Conservation (phyloP, 2,797 vertebrate species). For the Malacoctenus gilli region DNA sequence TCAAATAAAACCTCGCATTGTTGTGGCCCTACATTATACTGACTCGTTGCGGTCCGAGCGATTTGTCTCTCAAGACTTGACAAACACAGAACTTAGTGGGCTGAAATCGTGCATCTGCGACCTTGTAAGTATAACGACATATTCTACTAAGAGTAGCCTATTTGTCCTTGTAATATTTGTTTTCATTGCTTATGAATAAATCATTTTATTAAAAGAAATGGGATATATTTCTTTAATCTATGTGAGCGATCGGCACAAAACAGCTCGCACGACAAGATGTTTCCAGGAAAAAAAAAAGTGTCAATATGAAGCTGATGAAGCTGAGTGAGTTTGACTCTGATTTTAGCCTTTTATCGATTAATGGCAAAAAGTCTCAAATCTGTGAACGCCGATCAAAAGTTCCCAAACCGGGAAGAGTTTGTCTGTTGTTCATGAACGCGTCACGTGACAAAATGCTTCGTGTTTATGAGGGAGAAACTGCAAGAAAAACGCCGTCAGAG, state of each 20-base stretch:
- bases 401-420: too few relatives aligned
- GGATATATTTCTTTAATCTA: slow-evolving; percentile 19
- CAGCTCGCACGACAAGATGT: not conserved
- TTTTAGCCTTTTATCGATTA: too few relatives aligned
- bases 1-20: slow-evolving; percentile 61
- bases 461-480: too few relatives aligned
- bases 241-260: not conserved
- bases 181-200: slow-evolving; percentile 71
- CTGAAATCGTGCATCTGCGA: slow-evolving; percentile 36
- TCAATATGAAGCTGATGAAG: too few relatives aligned
- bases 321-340: too few relatives aligned
- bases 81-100: slow-evolving; percentile 41
- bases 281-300: too few relatives aligned
- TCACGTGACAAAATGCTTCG: too few relatives aligned
- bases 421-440: too few relatives aligned
- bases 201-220: slow-evolving; percentile 66
- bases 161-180: slow-evolving; percentile 70
- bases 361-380: too few relatives aligned
- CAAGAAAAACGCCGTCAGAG: too few relatives aligned
- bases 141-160: slow-evolving; percentile 63
- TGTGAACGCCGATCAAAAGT: too few relatives aligned
- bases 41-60: slow-evolving; percentile 41
- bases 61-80: slow-evolving; percentile 38
- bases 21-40: slow-evolving; percentile 58
- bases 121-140: slow-evolving; percentile 51